These are phyloP conservation scores for Tillus elongatus DNA, from an alignment of 2,888 invertebrate genomes.

Conservation along the genomic window DNA sequence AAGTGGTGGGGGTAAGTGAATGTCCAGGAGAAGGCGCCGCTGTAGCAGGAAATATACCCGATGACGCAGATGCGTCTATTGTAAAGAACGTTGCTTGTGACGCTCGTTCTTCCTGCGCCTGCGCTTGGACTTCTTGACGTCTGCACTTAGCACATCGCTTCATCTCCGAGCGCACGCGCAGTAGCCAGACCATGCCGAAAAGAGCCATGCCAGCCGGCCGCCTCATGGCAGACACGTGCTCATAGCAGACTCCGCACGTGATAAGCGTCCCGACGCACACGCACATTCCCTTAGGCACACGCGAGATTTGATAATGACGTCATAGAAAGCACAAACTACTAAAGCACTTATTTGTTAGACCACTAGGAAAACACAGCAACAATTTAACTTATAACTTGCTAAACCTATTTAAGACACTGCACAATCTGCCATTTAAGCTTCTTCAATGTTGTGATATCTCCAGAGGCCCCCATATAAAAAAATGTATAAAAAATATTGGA, in stretches of 20 bases:
- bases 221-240: constrained; percentile 29
- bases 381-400: too few species aligned
- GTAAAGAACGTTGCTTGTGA: constrained; percentile 45
- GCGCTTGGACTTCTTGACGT: constrained; percentile 35
- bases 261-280: too few species aligned
- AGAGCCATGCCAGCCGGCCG: constrained; percentile 59
- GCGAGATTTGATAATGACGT: too few species aligned
- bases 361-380: too few species aligned
- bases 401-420: too few species aligned
- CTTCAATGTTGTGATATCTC: too few species aligned
- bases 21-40: constrained; percentile 28
- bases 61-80: constrained; percentile 39
- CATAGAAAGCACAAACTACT: too few species aligned
- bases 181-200: constrained; percentile 77
- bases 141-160: constrained; percentile 66
- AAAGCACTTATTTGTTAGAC: too few species aligned
- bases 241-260: constrained; percentile 25
- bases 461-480: too few species aligned
- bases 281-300: too few species aligned
- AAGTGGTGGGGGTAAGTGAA: constrained; percentile 42
- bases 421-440: too few species aligned
- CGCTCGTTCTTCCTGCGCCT: constrained; percentile 28
- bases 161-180: constrained; percentile 71
- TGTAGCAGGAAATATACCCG: constrained; percentile 26
- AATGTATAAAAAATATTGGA: too few species aligned